phyloP scores from a whole-genome alignment of 2,888 invertebrate genomes.

The Cancer borealis region DNA sequence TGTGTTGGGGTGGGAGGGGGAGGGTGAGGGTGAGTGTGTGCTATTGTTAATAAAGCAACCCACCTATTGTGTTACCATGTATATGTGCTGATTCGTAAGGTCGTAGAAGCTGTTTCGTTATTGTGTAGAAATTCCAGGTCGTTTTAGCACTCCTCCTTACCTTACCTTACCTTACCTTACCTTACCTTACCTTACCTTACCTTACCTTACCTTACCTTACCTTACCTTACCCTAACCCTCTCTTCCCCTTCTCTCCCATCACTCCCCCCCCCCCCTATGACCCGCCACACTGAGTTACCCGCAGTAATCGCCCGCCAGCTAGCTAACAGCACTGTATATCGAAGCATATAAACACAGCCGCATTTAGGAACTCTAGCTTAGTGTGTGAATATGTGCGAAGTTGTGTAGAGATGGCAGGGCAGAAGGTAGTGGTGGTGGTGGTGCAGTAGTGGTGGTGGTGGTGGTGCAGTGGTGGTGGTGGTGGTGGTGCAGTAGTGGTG shows the following conservation, averaged over 20 bases:
- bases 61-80: too few relatives aligned
- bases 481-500: not conserved
- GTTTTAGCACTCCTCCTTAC: constrained; percentile 10
- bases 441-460: not conserved
- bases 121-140: not conserved
- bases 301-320: constrained; percentile 24
- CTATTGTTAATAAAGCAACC: not conserved
- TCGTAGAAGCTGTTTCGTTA: not conserved
- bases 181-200: not conserved
- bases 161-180: not conserved
- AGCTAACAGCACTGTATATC: constrained; percentile 29
- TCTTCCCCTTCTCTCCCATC: too few relatives aligned
- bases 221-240: not conserved
- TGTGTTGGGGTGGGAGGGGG: too few relatives aligned
- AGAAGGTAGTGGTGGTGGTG: constrained; percentile 3
- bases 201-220: not conserved
- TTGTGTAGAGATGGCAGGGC: not conserved
- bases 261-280: not conserved
- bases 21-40: not conserved
- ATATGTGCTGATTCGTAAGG: not conserved
- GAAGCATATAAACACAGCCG: constrained; percentile 19
- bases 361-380: constrained; percentile 7
- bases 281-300: not conserved
- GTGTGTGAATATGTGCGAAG: constrained; percentile 34
- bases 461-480: not conserved